Base-by-base conservation (phyloP, 1,140 invertebrate species). In the Plodia interpunctella region DNA sequence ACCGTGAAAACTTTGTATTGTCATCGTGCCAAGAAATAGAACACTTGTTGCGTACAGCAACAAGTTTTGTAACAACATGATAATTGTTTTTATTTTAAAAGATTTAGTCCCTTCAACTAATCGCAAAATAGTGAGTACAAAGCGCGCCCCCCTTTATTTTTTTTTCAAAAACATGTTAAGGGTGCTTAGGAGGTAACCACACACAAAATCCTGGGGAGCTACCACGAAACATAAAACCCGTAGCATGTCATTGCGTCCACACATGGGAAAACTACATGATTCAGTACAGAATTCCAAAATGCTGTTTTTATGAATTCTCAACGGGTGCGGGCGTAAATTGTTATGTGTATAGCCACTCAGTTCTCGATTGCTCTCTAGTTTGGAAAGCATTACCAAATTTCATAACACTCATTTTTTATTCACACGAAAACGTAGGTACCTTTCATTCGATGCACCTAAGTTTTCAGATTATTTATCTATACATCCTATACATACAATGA, bases 1-100 rank as follows among this genome's bases (percentile, higher is more conserved):
- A 44, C 15, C n/a, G 2, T 15, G 38, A 44, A 15, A 44, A 44
- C 38, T 44, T 44, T 44, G n/a, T 44, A 44, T 44, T 44, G 13
- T 44, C 38, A 44, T 15, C 13, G 15, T 44, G 38, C 38, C 38
- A 44, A 44, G 38, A 44, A 44, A 44, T 44, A n/a, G 38, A 44
- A n/a, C 15, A 44, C 38, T 44, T 44, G 38, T 44, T 44, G 38
- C 38, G n/a, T 15, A 2, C 2, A 3, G 38, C 38, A 44, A 44
- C 38, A 44, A 44, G 38, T 44, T 44, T 44, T 15, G 15, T 15
- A n/a, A n/a, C n/a, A n/a, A 44, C 15, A 15, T 10, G 13, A 2
- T 15, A 15, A 15, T 44, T 44, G 38, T 44, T 15, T 44, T 6
- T n/a, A n/a, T n/a, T n/a, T n/a, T n/a, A n/a, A n/a, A n/a, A n/a